Evolutionary conservation across 2,113 vertebrate species (phyloP).

Genomic region (Ptilonorhynchus violaceus): DNA sequence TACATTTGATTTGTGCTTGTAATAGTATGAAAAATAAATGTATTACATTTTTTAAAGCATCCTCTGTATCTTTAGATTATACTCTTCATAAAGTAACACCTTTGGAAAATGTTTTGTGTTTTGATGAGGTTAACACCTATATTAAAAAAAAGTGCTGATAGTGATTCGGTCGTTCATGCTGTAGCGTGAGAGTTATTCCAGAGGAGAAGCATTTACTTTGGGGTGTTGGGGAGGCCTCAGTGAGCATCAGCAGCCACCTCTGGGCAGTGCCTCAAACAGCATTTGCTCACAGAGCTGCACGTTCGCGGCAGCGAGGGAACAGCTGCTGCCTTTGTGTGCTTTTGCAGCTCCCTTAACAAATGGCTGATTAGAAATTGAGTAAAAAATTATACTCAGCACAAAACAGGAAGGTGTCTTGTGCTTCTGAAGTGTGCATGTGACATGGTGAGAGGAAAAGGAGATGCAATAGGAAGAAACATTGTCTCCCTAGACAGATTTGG

Average conservation of each 20-base stretch:
- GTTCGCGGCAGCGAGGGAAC: background rate
- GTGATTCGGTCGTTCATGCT: background rate
- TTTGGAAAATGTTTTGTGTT: background rate
- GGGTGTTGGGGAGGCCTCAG: background rate
- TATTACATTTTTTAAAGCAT: background rate
- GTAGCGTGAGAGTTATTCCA: background rate
- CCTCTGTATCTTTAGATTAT: background rate
- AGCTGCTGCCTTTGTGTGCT: slow-evolving; percentile 63
- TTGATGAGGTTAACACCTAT: background rate
- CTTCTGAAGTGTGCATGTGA: slow-evolving; percentile 17
- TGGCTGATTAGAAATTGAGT: slow-evolving; percentile 63
- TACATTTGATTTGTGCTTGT: background rate
- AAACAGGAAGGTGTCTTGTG: slow-evolving; percentile 58
- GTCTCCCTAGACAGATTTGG: background rate
- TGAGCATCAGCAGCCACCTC: background rate
- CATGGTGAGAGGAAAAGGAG: background rate
- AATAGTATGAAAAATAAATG: background rate
- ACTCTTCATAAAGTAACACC: background rate
- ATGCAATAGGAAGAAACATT: background rate
- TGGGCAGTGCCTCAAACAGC: background rate
- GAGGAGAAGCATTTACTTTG: background rate
- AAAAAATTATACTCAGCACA: slow-evolving; percentile 51
- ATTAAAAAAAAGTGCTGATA: background rate
- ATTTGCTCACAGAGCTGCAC: background rate
- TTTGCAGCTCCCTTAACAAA: slow-evolving; percentile 47